Conservation (phyloP, 2,888 invertebrate genomes). For the Eristalis pertinax region DNA sequence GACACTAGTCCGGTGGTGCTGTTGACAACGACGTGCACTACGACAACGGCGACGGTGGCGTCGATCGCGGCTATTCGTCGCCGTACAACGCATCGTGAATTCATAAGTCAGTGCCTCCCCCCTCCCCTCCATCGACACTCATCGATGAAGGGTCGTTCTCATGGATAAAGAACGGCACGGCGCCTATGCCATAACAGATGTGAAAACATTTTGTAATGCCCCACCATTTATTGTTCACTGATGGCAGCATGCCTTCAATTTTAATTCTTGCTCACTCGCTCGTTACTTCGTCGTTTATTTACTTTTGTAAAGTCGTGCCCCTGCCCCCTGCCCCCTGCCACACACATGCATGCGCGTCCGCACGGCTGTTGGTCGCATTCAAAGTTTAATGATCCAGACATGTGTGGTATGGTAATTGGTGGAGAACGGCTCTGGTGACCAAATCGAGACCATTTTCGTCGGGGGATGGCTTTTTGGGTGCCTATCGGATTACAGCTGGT, state of each 20-base stretch:
- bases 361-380: not conserved
- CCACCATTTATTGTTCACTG: slow-evolving; percentile 36
- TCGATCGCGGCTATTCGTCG: slow-evolving; percentile 54
- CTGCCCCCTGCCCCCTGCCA: not conserved
- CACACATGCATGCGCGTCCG: not conserved
- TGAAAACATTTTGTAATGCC: slow-evolving; percentile 39
- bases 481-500: not conserved
- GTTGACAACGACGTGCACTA: no score
- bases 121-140: not conserved
- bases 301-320: not conserved
- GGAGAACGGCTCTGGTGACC: not conserved
- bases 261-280: not conserved
- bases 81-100: slow-evolving; percentile 47
- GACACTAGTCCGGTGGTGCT: slow-evolving; percentile 45
- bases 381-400: slow-evolving; percentile 61
- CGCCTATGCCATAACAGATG: slow-evolving; percentile 56
- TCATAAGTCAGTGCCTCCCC: slow-evolving; percentile 42
- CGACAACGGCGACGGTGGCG: not conserved
- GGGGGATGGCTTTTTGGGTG: not conserved
- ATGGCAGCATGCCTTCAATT: slow-evolving; percentile 61
- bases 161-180: slow-evolving; percentile 43
- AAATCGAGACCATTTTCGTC: slow-evolving; percentile 54
- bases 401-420: slow-evolving; percentile 51
- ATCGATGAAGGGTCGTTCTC: slow-evolving; percentile 48
- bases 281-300: not conserved